phyloP scores from a whole-genome alignment of 2,888 invertebrate genomes.

The Colletes collaris region DNA sequence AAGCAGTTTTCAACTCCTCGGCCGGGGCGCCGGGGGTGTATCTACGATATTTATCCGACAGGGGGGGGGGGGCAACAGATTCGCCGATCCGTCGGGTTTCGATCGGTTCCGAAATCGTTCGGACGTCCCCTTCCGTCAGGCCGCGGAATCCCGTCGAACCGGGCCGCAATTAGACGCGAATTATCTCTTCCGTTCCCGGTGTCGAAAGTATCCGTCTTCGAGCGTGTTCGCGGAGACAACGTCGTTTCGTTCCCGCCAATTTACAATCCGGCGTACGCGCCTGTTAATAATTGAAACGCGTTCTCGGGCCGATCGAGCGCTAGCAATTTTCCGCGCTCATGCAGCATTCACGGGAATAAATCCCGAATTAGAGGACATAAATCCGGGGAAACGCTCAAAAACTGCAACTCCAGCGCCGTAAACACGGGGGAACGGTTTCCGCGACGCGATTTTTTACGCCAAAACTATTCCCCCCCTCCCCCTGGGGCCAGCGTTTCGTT shows the following conservation, averaged over 20 bases:
- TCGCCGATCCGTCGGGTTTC: constrained; percentile 15
- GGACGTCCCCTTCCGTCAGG: constrained; percentile 17
- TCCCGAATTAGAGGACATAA: constrained; percentile 24
- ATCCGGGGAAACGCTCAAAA: constrained; percentile 13
- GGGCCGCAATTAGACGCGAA: constrained; percentile 38
- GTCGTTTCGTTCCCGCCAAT: constrained; percentile 22
- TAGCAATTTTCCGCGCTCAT: constrained; percentile 20
- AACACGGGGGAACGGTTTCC: constrained; percentile 3
- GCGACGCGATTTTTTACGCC: constrained; percentile 30
- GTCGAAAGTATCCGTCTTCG: constrained; percentile 19
- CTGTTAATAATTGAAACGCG: constrained; percentile 18
- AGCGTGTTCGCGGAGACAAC: not conserved
- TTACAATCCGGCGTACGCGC: not conserved
- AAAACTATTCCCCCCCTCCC: not conserved
- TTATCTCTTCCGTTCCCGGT: constrained; percentile 43
- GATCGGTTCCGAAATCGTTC: constrained; percentile 1
- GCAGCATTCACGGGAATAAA: constrained; percentile 32
- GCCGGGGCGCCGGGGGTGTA: constrained; percentile 19
- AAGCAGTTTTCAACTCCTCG: constrained; percentile 62
- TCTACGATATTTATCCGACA: constrained; percentile 31
- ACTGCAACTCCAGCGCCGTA: constrained; percentile 1
- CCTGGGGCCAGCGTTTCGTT: not conserved
- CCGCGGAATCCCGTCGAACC: constrained; percentile 20
- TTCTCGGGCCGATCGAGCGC: constrained; percentile 9
- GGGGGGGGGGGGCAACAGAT: constrained; percentile 22